phyloP scores from a whole-genome alignment of 2,888 invertebrate genomes.

The Antheraea assamensis region DNA sequence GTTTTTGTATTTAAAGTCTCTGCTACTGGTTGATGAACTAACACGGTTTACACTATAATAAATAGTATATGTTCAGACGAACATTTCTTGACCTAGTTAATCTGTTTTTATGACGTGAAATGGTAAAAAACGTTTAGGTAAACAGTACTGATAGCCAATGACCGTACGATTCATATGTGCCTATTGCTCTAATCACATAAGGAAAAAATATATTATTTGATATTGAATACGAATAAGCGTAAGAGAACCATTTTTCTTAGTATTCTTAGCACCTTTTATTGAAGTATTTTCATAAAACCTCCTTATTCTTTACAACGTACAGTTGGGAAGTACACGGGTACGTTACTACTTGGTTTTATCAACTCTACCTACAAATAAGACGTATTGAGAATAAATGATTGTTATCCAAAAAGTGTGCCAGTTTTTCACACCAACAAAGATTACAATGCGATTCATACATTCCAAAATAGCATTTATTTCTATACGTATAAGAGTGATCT shows the following conservation, averaged over 20 bases:
- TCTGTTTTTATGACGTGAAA: not conserved
- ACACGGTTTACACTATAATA: no score
- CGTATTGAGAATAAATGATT: slow-evolving; percentile 46
- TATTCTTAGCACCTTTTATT: no score
- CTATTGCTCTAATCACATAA: not conserved
- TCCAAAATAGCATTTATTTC: slow-evolving; percentile 39
- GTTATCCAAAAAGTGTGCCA: slow-evolving; percentile 51
- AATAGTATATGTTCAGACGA: not conserved
- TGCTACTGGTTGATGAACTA: no score
- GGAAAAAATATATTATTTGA: no score
- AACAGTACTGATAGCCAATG: not conserved
- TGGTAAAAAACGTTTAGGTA: not conserved
- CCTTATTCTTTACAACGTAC: not conserved
- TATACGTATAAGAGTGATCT: slow-evolving; percentile 33
- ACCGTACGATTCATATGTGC: not conserved
- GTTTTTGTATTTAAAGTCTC: no score
- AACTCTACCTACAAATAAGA: slow-evolving; percentile 43
- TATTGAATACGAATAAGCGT: no score
- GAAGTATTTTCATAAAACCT: not conserved
- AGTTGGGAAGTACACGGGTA: not conserved
- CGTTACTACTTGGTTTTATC: slow-evolving; percentile 23
- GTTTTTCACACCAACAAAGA: slow-evolving; percentile 39
- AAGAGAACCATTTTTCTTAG: not conserved
- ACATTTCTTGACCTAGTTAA: not conserved
- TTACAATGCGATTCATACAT: slow-evolving; percentile 25